phyloP scores from a whole-genome alignment of 2,113 vertebrate genomes.

The Chascanopsetta lugubris region DNA sequence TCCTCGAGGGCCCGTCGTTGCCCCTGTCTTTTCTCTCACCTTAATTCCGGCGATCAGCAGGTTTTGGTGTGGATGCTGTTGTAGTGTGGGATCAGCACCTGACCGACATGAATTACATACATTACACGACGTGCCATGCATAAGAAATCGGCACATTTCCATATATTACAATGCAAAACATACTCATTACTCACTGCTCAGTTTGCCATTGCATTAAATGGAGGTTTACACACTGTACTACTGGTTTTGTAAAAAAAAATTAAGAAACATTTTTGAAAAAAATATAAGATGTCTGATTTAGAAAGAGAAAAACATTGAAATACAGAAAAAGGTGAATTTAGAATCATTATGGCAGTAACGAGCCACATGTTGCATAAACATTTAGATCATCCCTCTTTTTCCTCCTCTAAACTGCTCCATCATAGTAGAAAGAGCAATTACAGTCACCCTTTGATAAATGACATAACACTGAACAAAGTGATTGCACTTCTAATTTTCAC shows the following conservation, averaged over 20 bases:
- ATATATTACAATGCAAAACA: neutral
- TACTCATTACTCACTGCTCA: conserved; percentile 5
- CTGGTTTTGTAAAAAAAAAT: neutral
- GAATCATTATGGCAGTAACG: too few relatives aligned
- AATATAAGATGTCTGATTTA: too few relatives aligned
- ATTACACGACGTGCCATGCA: neutral
- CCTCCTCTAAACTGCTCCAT: too few relatives aligned
- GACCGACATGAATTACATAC: conserved; percentile 11
- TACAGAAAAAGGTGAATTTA: neutral
- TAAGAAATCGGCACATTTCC: neutral
- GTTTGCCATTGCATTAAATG: neutral
- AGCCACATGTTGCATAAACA: neutral
- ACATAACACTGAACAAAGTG: too few relatives aligned
- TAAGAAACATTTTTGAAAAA: neutral
- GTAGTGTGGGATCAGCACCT: conserved; percentile 44
- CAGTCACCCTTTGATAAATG: too few relatives aligned
- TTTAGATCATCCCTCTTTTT: too few relatives aligned
- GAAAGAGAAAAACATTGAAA: neutral
- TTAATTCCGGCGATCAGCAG: conserved; percentile 56
- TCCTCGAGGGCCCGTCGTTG: conserved; percentile 8
- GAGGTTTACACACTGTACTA: neutral
- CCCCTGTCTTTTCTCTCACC: conserved; percentile 37
- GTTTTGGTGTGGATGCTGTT: conserved; percentile 28
- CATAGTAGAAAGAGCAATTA: neutral
- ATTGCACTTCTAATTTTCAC: neutral